These are phyloP conservation scores for Macrosoma leucophasiata DNA, from an alignment of 2,888 invertebrate genomes.

Conservation along the genomic window DNA sequence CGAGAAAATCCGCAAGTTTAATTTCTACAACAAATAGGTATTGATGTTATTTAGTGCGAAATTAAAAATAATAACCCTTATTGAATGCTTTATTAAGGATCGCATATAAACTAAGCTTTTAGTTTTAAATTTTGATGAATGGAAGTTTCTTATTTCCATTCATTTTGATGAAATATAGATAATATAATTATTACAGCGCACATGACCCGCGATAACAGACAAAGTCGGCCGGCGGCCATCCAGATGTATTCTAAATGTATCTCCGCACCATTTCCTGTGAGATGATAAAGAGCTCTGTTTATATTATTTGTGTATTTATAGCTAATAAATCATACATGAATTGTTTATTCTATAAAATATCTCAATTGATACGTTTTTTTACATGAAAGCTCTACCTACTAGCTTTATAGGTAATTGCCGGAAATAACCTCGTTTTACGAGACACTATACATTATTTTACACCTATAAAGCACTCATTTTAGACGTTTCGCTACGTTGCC, in stretches of 20 bases:
- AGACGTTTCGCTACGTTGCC: conserved; percentile 24
- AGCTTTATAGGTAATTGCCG: too few relatives aligned
- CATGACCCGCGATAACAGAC: conserved; percentile 43
- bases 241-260: conserved; percentile 42
- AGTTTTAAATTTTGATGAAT: too few relatives aligned
- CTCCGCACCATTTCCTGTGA: conserved; percentile 41
- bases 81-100: too few relatives aligned
- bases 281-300: conserved; percentile 40
- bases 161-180: conserved; percentile 42
- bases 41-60: too few relatives aligned
- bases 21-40: too few relatives aligned
- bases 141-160: too few relatives aligned
- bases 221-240: conserved; percentile 38
- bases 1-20: too few relatives aligned
- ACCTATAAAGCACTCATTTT: conserved; percentile 9
- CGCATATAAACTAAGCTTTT: too few relatives aligned
- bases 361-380: too few relatives aligned
- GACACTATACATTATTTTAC: conserved; percentile 1
- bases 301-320: conserved; percentile 36
- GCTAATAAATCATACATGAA: conserved; percentile 13
- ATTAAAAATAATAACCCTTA: too few relatives aligned
- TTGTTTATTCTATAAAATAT: too few relatives aligned
- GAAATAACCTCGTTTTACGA: neutral
- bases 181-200: conserved; percentile 33
- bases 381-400: too few relatives aligned